A percentile compares a stretch with the other conserved stretches of the same genome.
phyloP scores from a whole-genome alignment of 2,797 vertebrate genomes.

The Euthynnus affinis region DNA sequence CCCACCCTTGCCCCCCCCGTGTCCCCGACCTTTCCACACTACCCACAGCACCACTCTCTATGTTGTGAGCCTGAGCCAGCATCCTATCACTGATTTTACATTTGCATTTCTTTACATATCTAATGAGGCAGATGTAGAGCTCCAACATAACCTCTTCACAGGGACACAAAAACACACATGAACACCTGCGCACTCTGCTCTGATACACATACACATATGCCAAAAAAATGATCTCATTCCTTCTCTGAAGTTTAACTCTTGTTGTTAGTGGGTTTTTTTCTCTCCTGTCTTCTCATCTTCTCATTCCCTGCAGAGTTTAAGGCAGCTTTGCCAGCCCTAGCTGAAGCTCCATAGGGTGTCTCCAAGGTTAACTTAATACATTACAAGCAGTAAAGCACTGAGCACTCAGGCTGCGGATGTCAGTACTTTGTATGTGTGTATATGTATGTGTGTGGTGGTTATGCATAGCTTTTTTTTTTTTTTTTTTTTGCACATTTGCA shows the following conservation, averaged over 20 bases:
- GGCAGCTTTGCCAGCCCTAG: slow-evolving; percentile 49
- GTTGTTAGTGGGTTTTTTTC: slow-evolving; percentile 45
- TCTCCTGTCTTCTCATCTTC: slow-evolving; percentile 43
- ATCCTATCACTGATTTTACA: slow-evolving; percentile 37
- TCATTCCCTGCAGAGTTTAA: slow-evolving; percentile 62
- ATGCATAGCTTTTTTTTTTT: slow-evolving; percentile 5
- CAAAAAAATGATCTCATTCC: slow-evolving; percentile 30
- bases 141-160: slow-evolving; percentile 32
- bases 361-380: slow-evolving; percentile 74
- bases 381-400: slow-evolving; percentile 44
- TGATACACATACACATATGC: slow-evolving; percentile 4
- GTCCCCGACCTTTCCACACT: slow-evolving; percentile 52
- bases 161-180: slow-evolving; percentile 2
- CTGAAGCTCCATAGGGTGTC: slow-evolving; percentile 57
- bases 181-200: slow-evolving; percentile 2
- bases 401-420: slow-evolving; percentile 1
- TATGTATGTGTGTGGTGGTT: slow-evolving; percentile 18
- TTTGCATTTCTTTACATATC: slow-evolving; percentile 73
- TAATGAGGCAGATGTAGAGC: slow-evolving; percentile 53
- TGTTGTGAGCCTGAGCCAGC: slow-evolving; percentile 25
- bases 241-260: slow-evolving; percentile 55
- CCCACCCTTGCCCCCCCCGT: slow-evolving; percentile 18
- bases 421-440: slow-evolving; percentile 1
- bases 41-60: slow-evolving; percentile 38
- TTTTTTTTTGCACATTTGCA: slow-evolving; percentile 18